Percentiles rank a stretch among this genome's conserved stretches.
phyloP scores from a whole-genome alignment of 2,888 invertebrate species.

The Morinoia aosen region DNA sequence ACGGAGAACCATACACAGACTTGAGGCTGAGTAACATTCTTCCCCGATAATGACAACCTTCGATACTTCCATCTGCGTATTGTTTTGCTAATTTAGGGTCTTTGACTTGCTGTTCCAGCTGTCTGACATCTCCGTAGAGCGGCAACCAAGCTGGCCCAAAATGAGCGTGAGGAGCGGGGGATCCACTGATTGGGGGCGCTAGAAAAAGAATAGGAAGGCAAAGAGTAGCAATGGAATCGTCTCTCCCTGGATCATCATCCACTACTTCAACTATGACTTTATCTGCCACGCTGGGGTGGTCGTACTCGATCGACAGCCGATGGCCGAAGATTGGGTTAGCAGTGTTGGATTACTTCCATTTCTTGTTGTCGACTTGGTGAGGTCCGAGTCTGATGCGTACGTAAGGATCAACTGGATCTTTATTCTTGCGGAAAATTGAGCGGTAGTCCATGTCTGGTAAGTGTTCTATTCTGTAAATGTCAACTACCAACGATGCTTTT shows the following conservation, averaged over 20 bases:
- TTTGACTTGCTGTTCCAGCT: constrained; percentile 34
- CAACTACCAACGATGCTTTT: constrained; percentile 37
- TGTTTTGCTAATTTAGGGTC: not conserved
- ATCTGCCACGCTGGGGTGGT: constrained; percentile 45
- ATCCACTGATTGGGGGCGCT: constrained; percentile 15
- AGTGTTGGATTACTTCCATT: constrained; percentile 28
- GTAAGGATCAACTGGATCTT: constrained; percentile 55
- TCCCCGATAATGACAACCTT: constrained; percentile 54
- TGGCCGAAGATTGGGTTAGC: constrained; percentile 54
- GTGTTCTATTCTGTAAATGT: constrained; percentile 32
- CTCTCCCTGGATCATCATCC: constrained; percentile 55
- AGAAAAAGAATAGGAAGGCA: constrained; percentile 32
- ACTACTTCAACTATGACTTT: constrained; percentile 35
- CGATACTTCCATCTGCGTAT: not conserved
- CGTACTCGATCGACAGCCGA: constrained; percentile 28
- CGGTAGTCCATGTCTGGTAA: constrained; percentile 57
- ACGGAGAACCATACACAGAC: constrained; percentile 13
- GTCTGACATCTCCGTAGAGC: constrained; percentile 55
- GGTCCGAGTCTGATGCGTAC: constrained; percentile 32
- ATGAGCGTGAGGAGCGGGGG: constrained; percentile 36
- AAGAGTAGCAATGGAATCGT: constrained; percentile 53
- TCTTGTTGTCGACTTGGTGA: constrained; percentile 42
- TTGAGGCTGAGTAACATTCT: constrained; percentile 39
- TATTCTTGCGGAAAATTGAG: constrained; percentile 27
- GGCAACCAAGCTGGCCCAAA: constrained; percentile 56